A percentile compares a stretch with the other conserved stretches of the same genome.
Conservation (phyloP, 2,888 invertebrate species). For the Phyllotreta cruciferae region DNA sequence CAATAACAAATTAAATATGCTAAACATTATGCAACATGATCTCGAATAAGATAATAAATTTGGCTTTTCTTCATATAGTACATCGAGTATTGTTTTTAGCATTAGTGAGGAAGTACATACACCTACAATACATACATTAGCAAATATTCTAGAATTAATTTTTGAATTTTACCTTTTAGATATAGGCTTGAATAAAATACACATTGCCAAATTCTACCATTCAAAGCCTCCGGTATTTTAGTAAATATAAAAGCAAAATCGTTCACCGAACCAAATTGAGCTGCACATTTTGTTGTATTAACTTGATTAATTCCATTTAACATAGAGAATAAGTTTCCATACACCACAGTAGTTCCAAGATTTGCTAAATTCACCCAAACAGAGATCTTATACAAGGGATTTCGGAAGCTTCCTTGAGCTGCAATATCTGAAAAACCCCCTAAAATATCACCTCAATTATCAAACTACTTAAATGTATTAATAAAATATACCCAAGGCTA, state of each 20-base stretch:
- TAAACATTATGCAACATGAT: constrained; percentile 23
- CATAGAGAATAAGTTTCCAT: constrained; percentile 25
- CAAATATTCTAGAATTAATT: background rate
- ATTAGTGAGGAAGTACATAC: constrained; percentile 31
- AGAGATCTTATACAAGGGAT: constrained; percentile 25
- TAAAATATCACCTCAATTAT: constrained; percentile 15
- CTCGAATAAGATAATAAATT: constrained; percentile 9
- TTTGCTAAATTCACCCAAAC: constrained; percentile 30
- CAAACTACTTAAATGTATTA: background rate
- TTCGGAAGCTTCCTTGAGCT: constrained; percentile 29
- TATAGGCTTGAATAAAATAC: constrained; percentile 33
- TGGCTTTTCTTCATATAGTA: constrained; percentile 27
- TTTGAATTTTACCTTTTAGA: constrained; percentile 27
- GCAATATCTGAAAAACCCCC: constrained; percentile 35
- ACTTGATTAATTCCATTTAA: constrained; percentile 29
- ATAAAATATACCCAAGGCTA: constrained; percentile 31
- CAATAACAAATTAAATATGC: constrained; percentile 13
- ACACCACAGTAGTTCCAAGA: constrained; percentile 21
- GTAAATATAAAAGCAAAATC: constrained; percentile 30
- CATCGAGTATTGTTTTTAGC: constrained; percentile 27
- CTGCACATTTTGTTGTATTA: constrained; percentile 12
- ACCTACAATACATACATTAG: constrained; percentile 26
- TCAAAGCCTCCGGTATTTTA: constrained; percentile 28
- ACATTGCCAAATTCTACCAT: constrained; percentile 30
- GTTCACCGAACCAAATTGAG: constrained; percentile 6